Base-by-base conservation (phyloP, 1,140 invertebrate species). In the Mizuhopecten yessoensis region DNA sequence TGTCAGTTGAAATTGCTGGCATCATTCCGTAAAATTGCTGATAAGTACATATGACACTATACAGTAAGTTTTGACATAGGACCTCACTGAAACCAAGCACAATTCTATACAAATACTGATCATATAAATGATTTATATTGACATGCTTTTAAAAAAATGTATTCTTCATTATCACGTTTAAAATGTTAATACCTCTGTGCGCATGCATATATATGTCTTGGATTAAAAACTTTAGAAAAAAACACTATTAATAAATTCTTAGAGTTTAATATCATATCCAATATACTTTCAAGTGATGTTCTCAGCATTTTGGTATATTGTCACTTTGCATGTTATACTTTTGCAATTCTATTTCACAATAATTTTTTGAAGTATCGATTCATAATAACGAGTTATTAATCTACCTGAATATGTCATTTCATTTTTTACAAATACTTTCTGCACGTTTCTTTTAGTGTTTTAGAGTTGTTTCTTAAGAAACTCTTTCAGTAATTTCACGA, bases 11-110 rank as follows among this genome's bases (percentile, higher is more conserved):
- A 29, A 75, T 75, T 75, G n/a, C 57, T 75, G 57, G 57, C 57
- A 75, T 75, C 57, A 75, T 75, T 75, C 29, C 57, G 57, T 29
- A 75, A n/a, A 75, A 75, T 75, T 75, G 23, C 29, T 75, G 57
- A 75, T 29, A 29, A 75, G 57, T 75, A 75, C 57, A 75, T 75
- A n/a, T 75, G 57, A 75, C 57, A 75, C 57, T 75, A 0, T 75
- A n/a, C 5, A n/a, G n/a, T 75, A 75, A 29, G 11, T 29, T n/a
- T n/a, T 75, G 57, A 75, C 57, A 75, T 17, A n/a, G n/a, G 57
- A 75, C 57, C 57, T 75, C n/a, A 75, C 57, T 29, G 57, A 29
- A 5, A 75, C 57, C 9, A n/a, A n/a, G 23, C 29, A 75, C 57
- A 75, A 75, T 29, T 11, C 23, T n/a, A 29, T 75, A 75, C 20